Conservation (phyloP, 1,140 invertebrate genomes). For the Drosophila micromelanica region DNA sequence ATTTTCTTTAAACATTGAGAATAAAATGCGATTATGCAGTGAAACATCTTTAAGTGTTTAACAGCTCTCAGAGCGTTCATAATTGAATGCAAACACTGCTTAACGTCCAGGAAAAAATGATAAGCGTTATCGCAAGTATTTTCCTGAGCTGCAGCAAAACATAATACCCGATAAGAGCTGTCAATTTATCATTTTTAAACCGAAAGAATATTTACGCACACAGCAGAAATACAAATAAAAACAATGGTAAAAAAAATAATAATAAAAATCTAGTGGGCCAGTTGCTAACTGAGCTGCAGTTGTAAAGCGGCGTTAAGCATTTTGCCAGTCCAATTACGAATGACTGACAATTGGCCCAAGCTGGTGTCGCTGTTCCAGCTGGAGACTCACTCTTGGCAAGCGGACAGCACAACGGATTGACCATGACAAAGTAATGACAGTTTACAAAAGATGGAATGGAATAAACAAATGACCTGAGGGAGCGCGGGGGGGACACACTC, state of each 20-base stretch:
- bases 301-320: constrained; percentile 46
- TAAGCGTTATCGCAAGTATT: constrained; percentile 29
- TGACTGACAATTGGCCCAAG: constrained; percentile 58
- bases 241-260: constrained; percentile 12
- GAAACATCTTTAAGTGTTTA: not conserved
- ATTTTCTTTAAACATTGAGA: too few species aligned
- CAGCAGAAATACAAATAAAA: not conserved
- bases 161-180: constrained; percentile 74
- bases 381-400: not conserved
- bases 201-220: constrained; percentile 13
- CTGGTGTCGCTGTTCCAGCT: constrained; percentile 34
- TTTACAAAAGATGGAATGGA: constrained; percentile 81
- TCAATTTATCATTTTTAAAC: constrained; percentile 69
- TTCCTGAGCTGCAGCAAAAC: constrained; percentile 26
- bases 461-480: constrained; percentile 73
- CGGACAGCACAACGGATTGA: constrained; percentile 51
- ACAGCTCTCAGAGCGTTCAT: not conserved
- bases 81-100: constrained; percentile 45
- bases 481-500: too few species aligned
- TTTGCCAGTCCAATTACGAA: constrained; percentile 54
- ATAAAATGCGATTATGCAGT: too few species aligned
- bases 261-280: constrained; percentile 31
- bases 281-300: constrained; percentile 25
- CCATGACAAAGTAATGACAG: constrained; percentile 80
- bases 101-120: not conserved